Evolutionary conservation across 2,888 invertebrate genomes (phyloP).

Genomic region (Acrobasis suavella): DNA sequence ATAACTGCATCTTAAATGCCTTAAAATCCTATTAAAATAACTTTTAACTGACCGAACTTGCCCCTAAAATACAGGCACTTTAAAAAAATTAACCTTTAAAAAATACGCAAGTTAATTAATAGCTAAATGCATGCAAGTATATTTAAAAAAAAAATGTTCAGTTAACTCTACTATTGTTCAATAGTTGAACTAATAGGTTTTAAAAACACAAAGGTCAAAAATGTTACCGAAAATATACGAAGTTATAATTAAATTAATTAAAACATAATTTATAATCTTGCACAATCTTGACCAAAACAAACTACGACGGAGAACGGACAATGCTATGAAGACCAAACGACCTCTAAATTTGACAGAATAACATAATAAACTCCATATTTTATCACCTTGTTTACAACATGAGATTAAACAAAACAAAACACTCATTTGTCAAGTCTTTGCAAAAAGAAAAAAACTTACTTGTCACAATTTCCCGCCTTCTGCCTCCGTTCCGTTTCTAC

Average conservation of each 20-base stretch:
- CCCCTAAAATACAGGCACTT: too few relatives aligned
- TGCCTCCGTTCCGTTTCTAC: conserved; percentile 46
- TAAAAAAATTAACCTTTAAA: too few relatives aligned
- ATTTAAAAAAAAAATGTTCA: too few relatives aligned
- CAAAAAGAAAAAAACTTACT: conserved; percentile 34
- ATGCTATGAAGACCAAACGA: background rate
- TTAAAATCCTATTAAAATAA: too few relatives aligned
- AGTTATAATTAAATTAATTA: background rate
- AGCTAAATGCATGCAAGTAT: too few relatives aligned
- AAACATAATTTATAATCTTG: background rate
- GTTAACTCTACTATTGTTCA: too few relatives aligned
- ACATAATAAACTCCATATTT: background rate
- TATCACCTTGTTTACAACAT: conserved; percentile 17
- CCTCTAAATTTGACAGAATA: conserved; percentile 7
- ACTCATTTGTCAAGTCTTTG: background rate
- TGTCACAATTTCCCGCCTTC: conserved; percentile 54
- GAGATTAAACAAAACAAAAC: background rate
- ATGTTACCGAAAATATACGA: too few relatives aligned
- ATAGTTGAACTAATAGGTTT: too few relatives aligned
- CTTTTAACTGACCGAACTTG: too few relatives aligned
- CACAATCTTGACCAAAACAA: conserved; percentile 1
- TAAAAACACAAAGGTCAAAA: too few relatives aligned
- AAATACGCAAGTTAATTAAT: too few relatives aligned
- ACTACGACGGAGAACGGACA: background rate
- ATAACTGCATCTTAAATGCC: too few relatives aligned